These are phyloP conservation scores for Melangyna quadrimaculata DNA, from an alignment of 2,888 invertebrate species.

Conservation along the genomic window DNA sequence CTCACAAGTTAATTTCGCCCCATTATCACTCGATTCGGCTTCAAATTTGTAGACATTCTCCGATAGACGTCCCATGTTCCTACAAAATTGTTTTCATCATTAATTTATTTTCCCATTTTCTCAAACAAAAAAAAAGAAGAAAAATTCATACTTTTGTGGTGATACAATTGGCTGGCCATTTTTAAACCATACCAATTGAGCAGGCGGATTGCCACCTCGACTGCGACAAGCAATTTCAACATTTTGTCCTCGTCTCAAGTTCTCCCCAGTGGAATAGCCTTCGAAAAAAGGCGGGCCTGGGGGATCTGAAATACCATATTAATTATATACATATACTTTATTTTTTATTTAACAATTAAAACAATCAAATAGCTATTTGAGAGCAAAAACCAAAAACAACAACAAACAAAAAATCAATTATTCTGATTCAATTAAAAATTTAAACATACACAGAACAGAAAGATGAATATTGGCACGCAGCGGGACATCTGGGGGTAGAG, in stretches of 20 bases:
- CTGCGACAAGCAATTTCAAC: conserved; percentile 79
- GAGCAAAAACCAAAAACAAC: neutral
- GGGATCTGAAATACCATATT: conserved; percentile 75
- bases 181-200: conserved; percentile 78
- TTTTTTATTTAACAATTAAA: neutral
- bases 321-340: neutral
- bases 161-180: conserved; percentile 77
- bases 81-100: conserved; percentile 24
- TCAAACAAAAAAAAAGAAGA: neutral
- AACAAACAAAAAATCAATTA: neutral
- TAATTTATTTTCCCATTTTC: neutral
- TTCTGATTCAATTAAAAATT: neutral
- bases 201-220: conserved; percentile 79
- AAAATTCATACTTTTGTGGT: conserved; percentile 75
- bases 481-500: conserved; percentile 78
- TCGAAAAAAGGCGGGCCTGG: conserved; percentile 79
- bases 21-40: conserved; percentile 76
- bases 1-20: conserved; percentile 77
- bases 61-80: conserved; percentile 79
- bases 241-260: conserved; percentile 77
- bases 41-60: conserved; percentile 78
- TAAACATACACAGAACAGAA: conserved; percentile 78
- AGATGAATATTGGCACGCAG: conserved; percentile 79
- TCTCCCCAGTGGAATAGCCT: conserved; percentile 78
- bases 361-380: neutral